Base-by-base conservation (phyloP, 2,888 invertebrate species). In the Chrysolina haemoptera region DNA sequence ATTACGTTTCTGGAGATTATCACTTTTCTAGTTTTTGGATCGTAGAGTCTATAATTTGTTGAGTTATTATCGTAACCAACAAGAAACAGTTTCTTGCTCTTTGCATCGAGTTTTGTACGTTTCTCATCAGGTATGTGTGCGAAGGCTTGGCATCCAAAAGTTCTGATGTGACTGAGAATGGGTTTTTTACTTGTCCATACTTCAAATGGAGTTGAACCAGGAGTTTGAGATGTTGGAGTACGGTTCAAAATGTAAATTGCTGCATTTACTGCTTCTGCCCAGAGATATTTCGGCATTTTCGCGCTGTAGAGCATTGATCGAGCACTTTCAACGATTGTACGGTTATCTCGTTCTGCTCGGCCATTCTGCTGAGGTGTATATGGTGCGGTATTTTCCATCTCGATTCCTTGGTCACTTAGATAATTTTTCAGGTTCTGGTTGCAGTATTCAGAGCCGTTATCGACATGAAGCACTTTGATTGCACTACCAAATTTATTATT, bases 201-300 rank as follows among this genome's bases (percentile, higher is more conserved):
- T 41, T 74, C 71, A 59, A 35, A 71, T 53, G 80, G 76, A 12
- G 73, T 73, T 10, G 62, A 59, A 50, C 59, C 40, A 1, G 65
- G 55, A 41, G 70, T 27, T 48, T 68, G 68, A 18, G 59, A 64
- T 14, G 65, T 68, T 2, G 41, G 53, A 18, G 75, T 72, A n/a
- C 73, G 11, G 48, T 73, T 76, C 35, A 70, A 43, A 8, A 73
- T 43, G 75, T 68, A 81, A 75, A 9, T 82, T 12, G 85, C 84
- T 12, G 84, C 84, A 35, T 79, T 80, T 4, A 84, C 83, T 16
- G 85, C 87, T 76, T 88, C 85, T 16, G 84, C 84, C 86, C 86
- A 88, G 48, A 85, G 76, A 11, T 71, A 40, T 35, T 78, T 67
- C 1, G 82, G 82, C 22, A 86, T 35, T 43, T 82, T 75, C 41